Evolutionary conservation across 2,113 vertebrate species (phyloP).

Genomic region (Sapayoa aenigma): DNA sequence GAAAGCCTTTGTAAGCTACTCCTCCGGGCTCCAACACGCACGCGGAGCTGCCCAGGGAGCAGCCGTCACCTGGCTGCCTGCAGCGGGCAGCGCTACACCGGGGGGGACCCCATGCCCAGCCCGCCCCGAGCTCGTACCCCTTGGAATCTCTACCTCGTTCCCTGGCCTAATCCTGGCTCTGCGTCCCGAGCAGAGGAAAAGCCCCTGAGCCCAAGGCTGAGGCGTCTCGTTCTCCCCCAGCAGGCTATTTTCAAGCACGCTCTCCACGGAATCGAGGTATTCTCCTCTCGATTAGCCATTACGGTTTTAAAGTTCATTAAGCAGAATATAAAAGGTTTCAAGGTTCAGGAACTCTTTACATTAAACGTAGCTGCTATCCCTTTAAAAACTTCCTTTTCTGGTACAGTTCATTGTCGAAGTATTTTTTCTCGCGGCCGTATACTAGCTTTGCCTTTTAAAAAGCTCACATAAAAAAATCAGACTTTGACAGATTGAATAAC

Average conservation of each 20-base stretch:
- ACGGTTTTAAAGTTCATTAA: conserved; percentile 59
- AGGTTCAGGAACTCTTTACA: conserved; percentile 44
- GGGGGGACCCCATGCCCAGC: neutral
- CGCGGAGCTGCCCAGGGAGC: neutral
- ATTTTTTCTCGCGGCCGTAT: neutral
- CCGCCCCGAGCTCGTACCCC: neutral
- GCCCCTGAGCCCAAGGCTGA: neutral
- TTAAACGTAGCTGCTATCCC: conserved; percentile 10
- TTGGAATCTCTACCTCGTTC: neutral
- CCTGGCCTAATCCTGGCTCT: neutral
- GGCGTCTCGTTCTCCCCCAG: neutral
- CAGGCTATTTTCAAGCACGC: neutral
- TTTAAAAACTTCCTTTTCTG: conserved; percentile 26
- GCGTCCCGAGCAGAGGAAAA: neutral
- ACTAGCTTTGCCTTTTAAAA: conserved; percentile 45
- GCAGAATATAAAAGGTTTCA: conserved; percentile 58
- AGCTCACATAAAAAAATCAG: conserved; percentile 44
- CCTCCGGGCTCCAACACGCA: neutral
- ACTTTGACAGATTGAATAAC: conserved; percentile 76
- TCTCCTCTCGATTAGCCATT: conserved; percentile 49
- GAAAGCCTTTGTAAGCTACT: conserved; percentile 17
- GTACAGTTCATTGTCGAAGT: conserved; percentile 5
- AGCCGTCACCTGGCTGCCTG: conserved; percentile 14
- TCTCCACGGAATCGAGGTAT: neutral
- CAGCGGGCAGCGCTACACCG: neutral